These are phyloP conservation scores for Silurus lanzhouensis DNA, from an alignment of 2,797 vertebrate species.

Conservation along the genomic window DNA sequence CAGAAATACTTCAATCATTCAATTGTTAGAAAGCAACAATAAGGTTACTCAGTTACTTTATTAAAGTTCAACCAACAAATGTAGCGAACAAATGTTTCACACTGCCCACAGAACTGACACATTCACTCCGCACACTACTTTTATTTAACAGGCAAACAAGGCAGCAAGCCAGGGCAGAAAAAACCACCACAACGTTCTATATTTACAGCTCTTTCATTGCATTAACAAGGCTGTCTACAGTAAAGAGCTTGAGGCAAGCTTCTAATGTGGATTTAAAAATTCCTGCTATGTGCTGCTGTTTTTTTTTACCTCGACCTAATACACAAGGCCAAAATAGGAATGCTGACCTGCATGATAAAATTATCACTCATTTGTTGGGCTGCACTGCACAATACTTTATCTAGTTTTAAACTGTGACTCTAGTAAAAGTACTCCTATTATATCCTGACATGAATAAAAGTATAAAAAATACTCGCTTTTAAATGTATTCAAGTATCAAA, in stretches of 20 bases:
- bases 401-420: too few relatives aligned
- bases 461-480: too few relatives aligned
- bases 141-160: constrained; percentile 41
- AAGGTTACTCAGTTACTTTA: background rate
- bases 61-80: constrained; percentile 9
- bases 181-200: constrained; percentile 17
- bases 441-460: too few relatives aligned
- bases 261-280: constrained; percentile 41
- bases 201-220: constrained; percentile 45
- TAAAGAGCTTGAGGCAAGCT: constrained; percentile 34
- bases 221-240: constrained; percentile 10
- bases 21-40: background rate
- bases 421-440: too few relatives aligned
- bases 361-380: constrained; percentile 21
- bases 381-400: background rate
- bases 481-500: too few relatives aligned
- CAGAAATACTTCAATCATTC: background rate
- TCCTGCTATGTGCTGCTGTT: constrained; percentile 25
- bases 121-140: constrained; percentile 34
- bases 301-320: constrained; percentile 15
- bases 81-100: constrained; percentile 35
- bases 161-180: constrained; percentile 14
- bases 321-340: constrained; percentile 41
- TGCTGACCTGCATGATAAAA: constrained; percentile 21
- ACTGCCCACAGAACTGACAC: constrained; percentile 39